Base-by-base conservation (phyloP, 2,888 invertebrate species). In the Tenthredo notha region DNA sequence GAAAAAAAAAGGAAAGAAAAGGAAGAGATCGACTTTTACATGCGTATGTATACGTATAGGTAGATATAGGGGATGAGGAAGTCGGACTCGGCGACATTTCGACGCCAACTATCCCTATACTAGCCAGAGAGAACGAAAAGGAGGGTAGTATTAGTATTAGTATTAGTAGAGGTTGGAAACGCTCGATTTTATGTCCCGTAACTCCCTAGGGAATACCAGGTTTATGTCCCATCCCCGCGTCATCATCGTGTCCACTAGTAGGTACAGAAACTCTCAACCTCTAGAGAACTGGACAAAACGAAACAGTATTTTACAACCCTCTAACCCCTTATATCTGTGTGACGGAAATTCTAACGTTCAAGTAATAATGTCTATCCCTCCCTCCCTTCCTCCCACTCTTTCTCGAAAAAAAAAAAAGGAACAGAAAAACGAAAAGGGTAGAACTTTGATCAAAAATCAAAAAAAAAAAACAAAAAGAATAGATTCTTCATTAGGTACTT, bases 121-220 rank as follows among this genome's bases (percentile, higher is more conserved):
- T 9, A 21, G 47, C 15, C 21, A n/a, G 43, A 43, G 72, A 40
- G 12, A 40, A 43, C 29, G 12, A 67, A 29, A 67, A 67, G 67
- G 25, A n/a, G 29, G 54, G 54, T 54, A 54, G n/a, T 54, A 54
- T 54, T 15, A 33, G 33, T 67, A 67, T 7, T 3, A 67, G 54
- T 54, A 54, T 54, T 29, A 67, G 72, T 78, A 89, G 89, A 91
- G 91, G 90, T 89, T 90, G 85, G 88, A 82, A 82, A 89, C 86
- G 90, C 90, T 88, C 91, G 91, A 91, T 92, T 93, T 92, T 93
- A 93, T 93, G 93, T 92, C 91, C 92, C 92, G 92, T 92, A 92
- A 92, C 93, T 92, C 92, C 92, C 92, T 89, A 89, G 92, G 91
- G 92, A 92, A 89, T 89, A 88, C 88, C 89, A 87, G 91, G 90